phyloP scores from a whole-genome alignment of 1,140 invertebrate genomes.

The Archivesica marissinica region DNA sequence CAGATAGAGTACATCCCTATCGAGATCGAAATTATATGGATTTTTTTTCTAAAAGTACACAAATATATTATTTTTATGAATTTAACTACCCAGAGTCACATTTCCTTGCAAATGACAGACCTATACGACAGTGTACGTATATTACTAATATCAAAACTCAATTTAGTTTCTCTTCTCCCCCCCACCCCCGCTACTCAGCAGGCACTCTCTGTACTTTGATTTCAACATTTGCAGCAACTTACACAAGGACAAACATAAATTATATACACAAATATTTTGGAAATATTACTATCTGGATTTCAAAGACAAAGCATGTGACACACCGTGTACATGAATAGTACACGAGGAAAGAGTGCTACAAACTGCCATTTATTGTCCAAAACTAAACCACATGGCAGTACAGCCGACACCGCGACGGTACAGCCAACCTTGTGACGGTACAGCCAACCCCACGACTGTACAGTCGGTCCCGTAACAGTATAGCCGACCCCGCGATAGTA shows the following conservation, averaged over 20 bases:
- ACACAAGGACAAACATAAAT: not conserved
- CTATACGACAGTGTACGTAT: too few relatives aligned
- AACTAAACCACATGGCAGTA: not conserved
- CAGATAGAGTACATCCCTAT: too few relatives aligned
- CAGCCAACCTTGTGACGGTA: too few relatives aligned
- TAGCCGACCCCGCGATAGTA: too few relatives aligned
- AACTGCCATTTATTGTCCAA: slow-evolving; percentile 14
- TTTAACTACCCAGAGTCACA: not conserved
- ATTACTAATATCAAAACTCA: too few relatives aligned
- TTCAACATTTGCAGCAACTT: not conserved
- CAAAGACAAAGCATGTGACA: not conserved
- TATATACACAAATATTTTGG: not conserved
- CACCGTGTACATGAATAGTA: not conserved
- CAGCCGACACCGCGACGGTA: not conserved
- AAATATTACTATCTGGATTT: slow-evolving; percentile 9
- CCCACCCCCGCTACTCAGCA: too few relatives aligned
- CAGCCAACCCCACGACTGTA: too few relatives aligned
- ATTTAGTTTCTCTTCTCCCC: too few relatives aligned
- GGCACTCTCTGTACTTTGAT: too few relatives aligned
- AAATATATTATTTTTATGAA: not conserved
- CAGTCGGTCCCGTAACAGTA: too few relatives aligned
- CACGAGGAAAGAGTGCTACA: not conserved
- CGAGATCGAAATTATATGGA: too few relatives aligned
- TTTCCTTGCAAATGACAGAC: not conserved
- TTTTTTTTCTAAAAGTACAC: too few relatives aligned